These are phyloP conservation scores for Agriopis marginaria DNA, from an alignment of 2,888 invertebrate genomes.

Conservation along the genomic window DNA sequence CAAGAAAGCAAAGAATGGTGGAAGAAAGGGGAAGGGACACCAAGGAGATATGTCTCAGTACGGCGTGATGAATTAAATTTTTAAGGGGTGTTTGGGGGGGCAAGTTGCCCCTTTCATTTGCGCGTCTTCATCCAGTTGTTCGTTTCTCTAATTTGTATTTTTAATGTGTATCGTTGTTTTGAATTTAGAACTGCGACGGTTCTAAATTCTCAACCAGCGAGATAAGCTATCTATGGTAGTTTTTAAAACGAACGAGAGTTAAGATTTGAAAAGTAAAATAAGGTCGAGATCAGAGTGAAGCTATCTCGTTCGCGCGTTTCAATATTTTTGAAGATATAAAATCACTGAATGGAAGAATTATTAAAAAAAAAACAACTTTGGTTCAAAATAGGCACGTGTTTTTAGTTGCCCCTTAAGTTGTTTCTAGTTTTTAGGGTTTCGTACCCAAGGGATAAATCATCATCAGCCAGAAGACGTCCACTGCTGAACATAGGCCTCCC, in stretches of 20 bases:
- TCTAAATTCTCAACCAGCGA: neutral
- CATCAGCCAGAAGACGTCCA: too few species aligned
- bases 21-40: slow-evolving; percentile 82
- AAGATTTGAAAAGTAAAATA: too few species aligned
- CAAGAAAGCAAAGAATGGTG: slow-evolving; percentile 85
- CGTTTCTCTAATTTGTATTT: slow-evolving; percentile 81
- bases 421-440: too few species aligned
- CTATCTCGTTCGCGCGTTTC: too few species aligned
- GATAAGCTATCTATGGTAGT: neutral
- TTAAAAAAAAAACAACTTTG: too few species aligned
- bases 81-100: slow-evolving; percentile 80
- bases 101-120: slow-evolving; percentile 75
- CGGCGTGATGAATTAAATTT: slow-evolving; percentile 86
- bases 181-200: slow-evolving; percentile 23
- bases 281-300: too few species aligned
- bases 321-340: too few species aligned
- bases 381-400: too few species aligned
- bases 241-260: neutral
- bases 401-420: too few species aligned
- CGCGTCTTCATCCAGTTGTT: slow-evolving; percentile 78
- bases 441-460: too few species aligned
- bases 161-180: slow-evolving; percentile 56
- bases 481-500: too few species aligned
- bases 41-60: slow-evolving; percentile 82
- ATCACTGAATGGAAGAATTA: too few species aligned